These are phyloP conservation scores for Gymnogyps californianus DNA, from an alignment of 2,113 vertebrate genomes.

Conservation along the genomic window DNA sequence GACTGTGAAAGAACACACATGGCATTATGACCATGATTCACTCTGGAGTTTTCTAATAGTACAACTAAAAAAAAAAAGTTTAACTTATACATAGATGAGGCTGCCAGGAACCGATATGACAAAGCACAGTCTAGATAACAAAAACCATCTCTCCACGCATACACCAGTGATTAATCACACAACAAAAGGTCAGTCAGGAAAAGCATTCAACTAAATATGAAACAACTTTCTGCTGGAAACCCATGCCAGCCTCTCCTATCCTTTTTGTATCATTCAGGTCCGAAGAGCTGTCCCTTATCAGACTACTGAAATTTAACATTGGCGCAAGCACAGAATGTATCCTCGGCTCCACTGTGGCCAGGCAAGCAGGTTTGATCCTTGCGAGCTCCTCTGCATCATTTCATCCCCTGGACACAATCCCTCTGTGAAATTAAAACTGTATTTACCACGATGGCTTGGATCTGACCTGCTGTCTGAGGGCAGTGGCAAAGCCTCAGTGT, in stretches of 20 bases:
- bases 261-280: neutral
- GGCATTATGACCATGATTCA: neutral
- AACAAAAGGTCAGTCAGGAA: neutral
- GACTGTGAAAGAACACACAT: neutral
- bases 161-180: neutral
- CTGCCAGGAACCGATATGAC: neutral
- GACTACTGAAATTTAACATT: neutral
- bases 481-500: neutral
- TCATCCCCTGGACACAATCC: neutral
- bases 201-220: neutral
- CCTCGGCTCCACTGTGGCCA: neutral
- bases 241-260: neutral
- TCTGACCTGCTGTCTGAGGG: neutral
- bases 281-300: neutral
- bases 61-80: neutral
- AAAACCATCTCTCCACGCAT: neutral
- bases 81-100: neutral
- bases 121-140: neutral
- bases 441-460: neutral
- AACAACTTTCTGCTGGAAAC: neutral
- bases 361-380: neutral
- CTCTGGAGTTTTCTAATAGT: neutral
- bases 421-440: neutral
- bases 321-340: rapidly evolving
- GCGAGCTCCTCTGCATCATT: neutral